Base-by-base conservation (phyloP, 2,113 vertebrate species). In the Herpailurus yagouaroundi region DNA sequence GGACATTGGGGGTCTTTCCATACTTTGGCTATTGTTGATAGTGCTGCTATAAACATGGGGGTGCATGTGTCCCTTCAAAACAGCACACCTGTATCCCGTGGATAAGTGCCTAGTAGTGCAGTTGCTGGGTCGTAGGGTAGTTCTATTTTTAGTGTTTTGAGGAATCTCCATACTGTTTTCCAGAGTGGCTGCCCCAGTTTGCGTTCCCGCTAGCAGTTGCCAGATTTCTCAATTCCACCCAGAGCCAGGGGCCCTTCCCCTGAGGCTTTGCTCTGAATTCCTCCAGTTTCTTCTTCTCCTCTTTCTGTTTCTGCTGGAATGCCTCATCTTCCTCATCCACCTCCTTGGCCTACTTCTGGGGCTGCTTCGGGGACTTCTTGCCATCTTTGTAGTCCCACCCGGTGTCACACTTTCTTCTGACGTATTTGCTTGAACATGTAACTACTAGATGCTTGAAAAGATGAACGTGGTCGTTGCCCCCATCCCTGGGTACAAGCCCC, bases 401-500 rank as follows among this genome's bases (percentile, higher is more conserved):
- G 6, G 38, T 31, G 9, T 16, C 74, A 33, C 15, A 5, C 33
- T 80, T 48, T 10, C 7, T 25, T 38, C 33, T 25, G 25, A 38
- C 11, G 4, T 50, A 16, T 38, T 52, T 38, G 18, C 45, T 74
- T 92, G 80, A n/a, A 27, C 63, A 60, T 36, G 14, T 60, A 64
- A 76, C 33, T 31, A 25, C 38, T 21, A 33, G 55, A 50, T 60
- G 21, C 68, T 69, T 69, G 21, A 9, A 45, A n/a, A 38, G 36
- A 41, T 18, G 10, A 29, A 69, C 7, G 23, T 57, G 36, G 19
- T 57, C 19, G 6, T 57, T 55, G 14, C 27, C 52, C 38, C 18
- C 36, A 52, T 38, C 8, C 48, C 9, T 5, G 41, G 27, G 45
- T 7, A 2, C 1, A 0, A 14, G 13, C 3, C 60, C 29, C 21